These are phyloP conservation scores for Idaea dimidiata DNA, from an alignment of 2,888 invertebrate genomes.

Conservation along the genomic window DNA sequence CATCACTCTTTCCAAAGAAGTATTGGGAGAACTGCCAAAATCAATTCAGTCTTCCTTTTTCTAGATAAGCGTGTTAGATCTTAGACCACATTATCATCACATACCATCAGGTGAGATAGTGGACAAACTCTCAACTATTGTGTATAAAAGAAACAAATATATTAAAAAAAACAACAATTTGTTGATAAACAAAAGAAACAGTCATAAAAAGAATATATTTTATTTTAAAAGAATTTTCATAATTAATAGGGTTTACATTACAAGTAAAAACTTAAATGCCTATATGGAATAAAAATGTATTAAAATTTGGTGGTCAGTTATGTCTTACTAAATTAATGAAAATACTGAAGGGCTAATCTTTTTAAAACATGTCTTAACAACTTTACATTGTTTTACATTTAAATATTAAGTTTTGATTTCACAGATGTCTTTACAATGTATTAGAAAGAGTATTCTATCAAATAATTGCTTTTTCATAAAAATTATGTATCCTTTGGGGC, in stretches of 20 bases:
- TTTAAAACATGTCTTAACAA: background rate
- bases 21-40: too few species aligned
- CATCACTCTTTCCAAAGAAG: too few species aligned
- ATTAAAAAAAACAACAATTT: conserved; percentile 9
- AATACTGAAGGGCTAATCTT: conserved; percentile 10
- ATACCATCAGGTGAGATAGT: too few species aligned
- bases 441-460: background rate
- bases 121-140: too few species aligned
- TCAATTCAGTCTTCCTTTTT: too few species aligned
- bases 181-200: too few species aligned
- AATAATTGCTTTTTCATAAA: background rate
- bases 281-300: conserved; percentile 20
- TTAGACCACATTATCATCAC: too few species aligned
- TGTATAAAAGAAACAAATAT: too few species aligned
- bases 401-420: background rate
- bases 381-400: background rate
- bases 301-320: conserved; percentile 13
- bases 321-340: background rate
- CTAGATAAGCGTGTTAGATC: too few species aligned
- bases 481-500: too few species aligned
- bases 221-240: conserved; percentile 20
- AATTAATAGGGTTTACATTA: conserved; percentile 18
- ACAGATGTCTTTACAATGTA: background rate
- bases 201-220: conserved; percentile 13
- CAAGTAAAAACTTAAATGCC: conserved; percentile 26